A percentile compares a stretch with the other conserved stretches of the same genome.
phyloP scores from a whole-genome alignment of 30 jellyfish, hydroid and myxozoan genomes.

The Pelagia noctiluca region DNA sequence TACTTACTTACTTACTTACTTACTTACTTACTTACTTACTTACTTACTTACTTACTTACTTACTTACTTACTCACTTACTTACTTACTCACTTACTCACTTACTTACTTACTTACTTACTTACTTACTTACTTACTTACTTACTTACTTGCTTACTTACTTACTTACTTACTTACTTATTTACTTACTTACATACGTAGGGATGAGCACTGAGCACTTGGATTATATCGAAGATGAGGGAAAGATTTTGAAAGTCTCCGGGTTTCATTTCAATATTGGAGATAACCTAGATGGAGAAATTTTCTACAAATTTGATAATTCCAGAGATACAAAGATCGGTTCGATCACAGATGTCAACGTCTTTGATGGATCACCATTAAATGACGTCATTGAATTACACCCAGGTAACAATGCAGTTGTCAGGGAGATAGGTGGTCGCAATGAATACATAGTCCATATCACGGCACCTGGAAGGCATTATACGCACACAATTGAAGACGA shows the following conservation, averaged over 20 bases:
- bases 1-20: too few relatives aligned
- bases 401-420: neutral
- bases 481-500: conserved; percentile 14
- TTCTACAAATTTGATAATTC: neutral
- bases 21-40: too few relatives aligned
- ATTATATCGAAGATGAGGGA: neutral
- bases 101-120: neutral
- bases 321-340: neutral
- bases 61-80: too few relatives aligned
- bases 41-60: too few relatives aligned
- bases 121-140: neutral
- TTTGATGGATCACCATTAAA: conserved; percentile 13
- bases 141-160: too few relatives aligned
- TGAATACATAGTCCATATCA: neutral
- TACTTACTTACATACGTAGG: too few relatives aligned
- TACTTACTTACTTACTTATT: too few relatives aligned
- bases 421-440: conserved; percentile 3
- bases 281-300: neutral
- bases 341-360: neutral
- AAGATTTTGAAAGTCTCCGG: neutral
- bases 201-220: neutral
- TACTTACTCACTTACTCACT: too few relatives aligned
- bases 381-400: neutral
- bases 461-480: neutral
- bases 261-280: neutral